Conservation (phyloP, 2,888 invertebrate genomes). For the Megalurothrips usitatus region DNA sequence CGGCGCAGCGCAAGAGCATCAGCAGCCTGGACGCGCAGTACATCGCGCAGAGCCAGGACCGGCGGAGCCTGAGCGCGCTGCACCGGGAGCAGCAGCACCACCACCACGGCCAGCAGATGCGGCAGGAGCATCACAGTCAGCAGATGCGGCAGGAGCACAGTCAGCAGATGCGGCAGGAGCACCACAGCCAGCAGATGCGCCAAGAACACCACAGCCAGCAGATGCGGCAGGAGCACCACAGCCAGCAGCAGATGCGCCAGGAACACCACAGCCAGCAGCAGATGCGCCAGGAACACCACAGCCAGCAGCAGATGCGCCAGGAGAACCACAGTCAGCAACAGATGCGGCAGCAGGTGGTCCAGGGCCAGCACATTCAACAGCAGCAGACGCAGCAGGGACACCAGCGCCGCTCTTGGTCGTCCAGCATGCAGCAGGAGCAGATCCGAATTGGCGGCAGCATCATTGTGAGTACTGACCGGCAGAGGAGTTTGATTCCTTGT, state of each 20-base stretch:
- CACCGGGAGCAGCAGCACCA: constrained; percentile 56
- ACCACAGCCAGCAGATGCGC: constrained; percentile 48
- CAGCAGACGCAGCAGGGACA: not conserved
- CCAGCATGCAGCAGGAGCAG: constrained; percentile 7
- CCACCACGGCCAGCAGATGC: constrained; percentile 34
- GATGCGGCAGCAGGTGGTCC: constrained; percentile 55
- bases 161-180: not conserved
- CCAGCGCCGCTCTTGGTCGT: constrained; percentile 1
- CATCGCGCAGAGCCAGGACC: constrained; percentile 63
- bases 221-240: not conserved
- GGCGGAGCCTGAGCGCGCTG: constrained; percentile 73
- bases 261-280: constrained; percentile 51
- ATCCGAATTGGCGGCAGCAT: constrained; percentile 5
- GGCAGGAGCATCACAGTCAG: not conserved
- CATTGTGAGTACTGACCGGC: constrained; percentile 37
- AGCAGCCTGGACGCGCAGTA: constrained; percentile 69
- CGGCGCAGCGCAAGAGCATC: constrained; percentile 72
- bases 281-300: not conserved
- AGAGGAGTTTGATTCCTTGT: no score
- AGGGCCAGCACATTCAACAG: constrained; percentile 54
- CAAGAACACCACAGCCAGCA: not conserved
- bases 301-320: constrained; percentile 59
- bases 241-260: constrained; percentile 57
- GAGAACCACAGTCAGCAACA: constrained; percentile 49
- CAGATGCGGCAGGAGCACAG: not conserved